Evolutionary conservation across 2,797 vertebrate genomes (phyloP).

Genomic region (Botia kubotai): DNA sequence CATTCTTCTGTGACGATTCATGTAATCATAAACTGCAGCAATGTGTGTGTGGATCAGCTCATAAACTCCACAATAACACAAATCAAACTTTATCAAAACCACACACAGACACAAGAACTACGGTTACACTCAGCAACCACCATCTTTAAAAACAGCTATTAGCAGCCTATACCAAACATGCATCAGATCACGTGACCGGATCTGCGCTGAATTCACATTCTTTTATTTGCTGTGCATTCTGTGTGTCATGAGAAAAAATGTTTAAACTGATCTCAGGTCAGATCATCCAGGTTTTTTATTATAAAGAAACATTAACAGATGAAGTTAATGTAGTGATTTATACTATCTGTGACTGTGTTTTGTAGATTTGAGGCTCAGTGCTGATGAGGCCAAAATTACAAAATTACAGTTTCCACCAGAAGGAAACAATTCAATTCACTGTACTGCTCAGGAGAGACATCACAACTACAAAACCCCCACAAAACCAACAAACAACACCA

Average conservation of each 20-base stretch:
- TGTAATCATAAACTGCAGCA: background rate
- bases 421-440: background rate
- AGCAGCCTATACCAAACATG: background rate
- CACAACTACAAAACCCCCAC: no score
- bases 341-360: slow-evolving; percentile 63
- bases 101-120: background rate
- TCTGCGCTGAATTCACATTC: background rate
- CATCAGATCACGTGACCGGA: background rate
- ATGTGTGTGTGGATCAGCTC: background rate
- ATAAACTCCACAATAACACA: background rate
- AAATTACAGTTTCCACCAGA: slow-evolving; percentile 66
- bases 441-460: background rate
- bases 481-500: background rate
- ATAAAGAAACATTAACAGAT: slow-evolving; percentile 55
- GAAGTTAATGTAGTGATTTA: slow-evolving; percentile 78
- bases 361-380: slow-evolving; percentile 78
- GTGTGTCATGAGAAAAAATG: background rate
- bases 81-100: slow-evolving; percentile 30
- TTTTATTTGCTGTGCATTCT: background rate
- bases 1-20: background rate
- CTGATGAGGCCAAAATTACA: slow-evolving; percentile 86
- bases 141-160: background rate
- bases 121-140: background rate
- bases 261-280: background rate
- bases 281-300: slow-evolving; percentile 34